Evolutionary conservation across 2,797 vertebrate species (phyloP), one percentile per base, ranked within the genome.

Genomic region (Podargus strigoides): DNA sequence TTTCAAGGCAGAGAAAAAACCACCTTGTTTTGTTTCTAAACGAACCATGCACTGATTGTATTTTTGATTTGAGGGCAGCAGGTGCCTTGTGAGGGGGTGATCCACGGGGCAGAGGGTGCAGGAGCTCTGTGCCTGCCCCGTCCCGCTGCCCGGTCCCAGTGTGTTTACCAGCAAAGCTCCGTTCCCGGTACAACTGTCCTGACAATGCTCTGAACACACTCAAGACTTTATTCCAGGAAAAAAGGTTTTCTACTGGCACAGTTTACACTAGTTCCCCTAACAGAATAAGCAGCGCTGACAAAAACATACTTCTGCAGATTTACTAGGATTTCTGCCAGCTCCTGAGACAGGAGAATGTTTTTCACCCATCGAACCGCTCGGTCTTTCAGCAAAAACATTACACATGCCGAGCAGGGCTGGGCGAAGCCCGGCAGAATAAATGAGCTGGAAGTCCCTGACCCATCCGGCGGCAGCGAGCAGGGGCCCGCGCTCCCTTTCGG

Each of bases 281-380:
- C 91, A 84, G 94, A 94, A 27, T 37, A 67, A 95, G 94, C 94
- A 82, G 89, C 90, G 66, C 70, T 20, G 88, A 95, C 94, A 86
- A 89, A 91, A 95, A 94, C 95, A 95, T 89, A 83, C 76, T 93
- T 85, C 79, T 87, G 95, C 95, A 91, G 87, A 87, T 95, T 85
- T 70, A 36, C 93, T 85, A 87, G 95, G 94, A 92, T 64, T 89
- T n/a, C 93, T 95, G 96, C 96, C 96, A 96, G 94, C 85, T 89
- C 86, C 91, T 62, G 78, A 52, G 91, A 94, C 85, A 73, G 87
- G 88, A 66, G 85, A 93, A 84, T 93, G 91, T 93, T 95, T 95
- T 95, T 94, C 94, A 66, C 93, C 85, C 91, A 72, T 84, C 69
- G 58, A 58, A 8, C 72, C 80, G 91, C 93, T 79, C 8, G n/a